Conservation (phyloP, 2,888 invertebrate species). For the Elysia crispata region DNA sequence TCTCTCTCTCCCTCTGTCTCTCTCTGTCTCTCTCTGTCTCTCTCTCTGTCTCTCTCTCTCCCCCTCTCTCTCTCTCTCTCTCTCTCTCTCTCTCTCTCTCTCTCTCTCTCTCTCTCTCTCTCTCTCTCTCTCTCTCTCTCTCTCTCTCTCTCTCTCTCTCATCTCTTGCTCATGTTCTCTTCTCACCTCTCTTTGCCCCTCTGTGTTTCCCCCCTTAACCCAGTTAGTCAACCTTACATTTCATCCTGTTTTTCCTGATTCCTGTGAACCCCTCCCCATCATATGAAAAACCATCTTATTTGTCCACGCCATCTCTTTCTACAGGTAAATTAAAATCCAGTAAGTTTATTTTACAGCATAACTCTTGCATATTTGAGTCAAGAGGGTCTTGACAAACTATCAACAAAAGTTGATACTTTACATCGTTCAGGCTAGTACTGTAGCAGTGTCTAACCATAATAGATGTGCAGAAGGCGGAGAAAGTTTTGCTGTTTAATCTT, state of each 20-base stretch:
- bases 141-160: background rate
- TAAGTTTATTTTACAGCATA: slow-evolving; percentile 17
- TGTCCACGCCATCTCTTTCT: background rate
- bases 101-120: background rate
- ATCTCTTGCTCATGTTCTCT: no score
- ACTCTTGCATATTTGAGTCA: slow-evolving; percentile 32
- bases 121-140: slow-evolving; percentile 16
- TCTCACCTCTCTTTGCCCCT: no score
- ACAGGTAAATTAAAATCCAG: slow-evolving; percentile 48
- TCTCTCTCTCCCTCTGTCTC: no score
- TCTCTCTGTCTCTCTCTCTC: slow-evolving; percentile 1
- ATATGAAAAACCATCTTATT: background rate
- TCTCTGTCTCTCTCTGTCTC: no score
- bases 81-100: background rate
- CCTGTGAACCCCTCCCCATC: background rate
- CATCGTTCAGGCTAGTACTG: no score
- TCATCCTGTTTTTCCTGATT: background rate
- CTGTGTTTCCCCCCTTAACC: no score
- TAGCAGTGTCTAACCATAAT: no score
- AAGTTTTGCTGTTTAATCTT: no score
- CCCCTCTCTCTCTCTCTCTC: background rate
- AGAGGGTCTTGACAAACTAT: no score
- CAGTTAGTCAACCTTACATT: no score
- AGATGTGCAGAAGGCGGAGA: no score
- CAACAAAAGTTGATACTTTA: no score